Evolutionary conservation across 2,113 vertebrate genomes (phyloP).

Genomic region (Nothoprocta pentlandii): DNA sequence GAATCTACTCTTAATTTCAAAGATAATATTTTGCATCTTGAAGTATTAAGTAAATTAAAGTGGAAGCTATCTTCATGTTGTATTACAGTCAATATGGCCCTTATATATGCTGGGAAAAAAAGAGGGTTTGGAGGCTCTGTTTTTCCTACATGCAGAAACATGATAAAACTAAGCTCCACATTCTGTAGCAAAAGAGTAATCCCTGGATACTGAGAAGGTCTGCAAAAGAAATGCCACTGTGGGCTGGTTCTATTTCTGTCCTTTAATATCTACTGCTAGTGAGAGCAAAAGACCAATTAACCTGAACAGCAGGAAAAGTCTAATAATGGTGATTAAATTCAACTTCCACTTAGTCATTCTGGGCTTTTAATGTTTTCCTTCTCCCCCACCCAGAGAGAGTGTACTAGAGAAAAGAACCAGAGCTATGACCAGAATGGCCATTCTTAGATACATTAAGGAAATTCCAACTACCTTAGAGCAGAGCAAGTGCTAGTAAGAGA

Average conservation of each 20-base stretch:
- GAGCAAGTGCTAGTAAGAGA: neutral
- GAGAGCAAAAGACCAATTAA: neutral
- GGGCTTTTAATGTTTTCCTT: neutral
- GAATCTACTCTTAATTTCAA: neutral
- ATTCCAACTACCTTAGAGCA: neutral
- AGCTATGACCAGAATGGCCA: neutral
- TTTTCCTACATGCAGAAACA: neutral
- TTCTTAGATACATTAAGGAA: neutral
- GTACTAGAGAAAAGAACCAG: neutral
- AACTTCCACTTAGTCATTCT: neutral
- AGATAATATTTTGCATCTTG: neutral
- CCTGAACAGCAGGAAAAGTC: neutral
- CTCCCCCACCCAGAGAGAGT: neutral
- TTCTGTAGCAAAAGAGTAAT: neutral
- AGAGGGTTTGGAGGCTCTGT: neutral
- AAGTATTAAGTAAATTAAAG: neutral
- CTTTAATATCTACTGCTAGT: neutral
- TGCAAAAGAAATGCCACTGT: neutral
- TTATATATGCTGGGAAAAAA: neutral
- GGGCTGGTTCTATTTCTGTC: neutral
- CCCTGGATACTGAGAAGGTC: neutral
- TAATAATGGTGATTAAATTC: neutral
- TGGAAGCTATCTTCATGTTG: neutral
- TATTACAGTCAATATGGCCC: neutral
- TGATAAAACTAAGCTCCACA: neutral